These are phyloP conservation scores for Andrena cerasifolii DNA, from an alignment of 1,140 invertebrate genomes.

Conservation along the genomic window DNA sequence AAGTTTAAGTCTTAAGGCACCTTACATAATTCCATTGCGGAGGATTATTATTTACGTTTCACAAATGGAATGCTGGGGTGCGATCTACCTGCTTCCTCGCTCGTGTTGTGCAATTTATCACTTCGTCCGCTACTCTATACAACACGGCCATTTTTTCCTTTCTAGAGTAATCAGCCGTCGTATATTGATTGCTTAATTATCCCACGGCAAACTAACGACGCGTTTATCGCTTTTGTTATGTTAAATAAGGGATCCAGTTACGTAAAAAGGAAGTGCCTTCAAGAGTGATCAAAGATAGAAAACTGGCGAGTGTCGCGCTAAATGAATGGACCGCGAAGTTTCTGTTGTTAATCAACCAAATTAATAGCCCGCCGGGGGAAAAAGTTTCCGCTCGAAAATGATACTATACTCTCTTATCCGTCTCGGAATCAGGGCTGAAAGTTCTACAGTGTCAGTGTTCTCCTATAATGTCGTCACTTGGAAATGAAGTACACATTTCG, in stretches of 20 bases:
- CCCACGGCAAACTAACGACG: not conserved
- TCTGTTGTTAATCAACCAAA: not conserved
- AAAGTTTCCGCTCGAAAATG: not conserved
- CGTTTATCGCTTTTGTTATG: conserved; percentile 1
- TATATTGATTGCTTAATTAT: conserved; percentile 26
- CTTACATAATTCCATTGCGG: not conserved
- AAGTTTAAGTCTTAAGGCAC: too few relatives aligned
- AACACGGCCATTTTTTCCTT: conserved; percentile 20
- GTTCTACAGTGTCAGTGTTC: too few relatives aligned
- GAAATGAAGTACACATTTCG: too few relatives aligned
- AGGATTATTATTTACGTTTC: conserved; percentile 6
- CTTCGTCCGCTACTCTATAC: not conserved
- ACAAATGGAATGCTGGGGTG: not conserved
- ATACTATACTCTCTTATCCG: not conserved
- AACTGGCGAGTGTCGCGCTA: not conserved
- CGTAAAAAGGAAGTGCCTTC: not conserved
- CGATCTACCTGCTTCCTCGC: not conserved
- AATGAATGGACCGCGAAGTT: not conserved
- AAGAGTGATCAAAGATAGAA: not conserved
- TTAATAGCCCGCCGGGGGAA: not conserved
- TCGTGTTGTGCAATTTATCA: not conserved
- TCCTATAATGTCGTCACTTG: too few relatives aligned
- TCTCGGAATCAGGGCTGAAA: not conserved
- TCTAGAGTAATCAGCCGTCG: not conserved
- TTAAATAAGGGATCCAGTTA: not conserved